Evolutionary conservation across 2,888 invertebrate genomes (phyloP), one percentile per base, ranked within the genome.

Genomic region (Pyrocoelia pectoralis): DNA sequence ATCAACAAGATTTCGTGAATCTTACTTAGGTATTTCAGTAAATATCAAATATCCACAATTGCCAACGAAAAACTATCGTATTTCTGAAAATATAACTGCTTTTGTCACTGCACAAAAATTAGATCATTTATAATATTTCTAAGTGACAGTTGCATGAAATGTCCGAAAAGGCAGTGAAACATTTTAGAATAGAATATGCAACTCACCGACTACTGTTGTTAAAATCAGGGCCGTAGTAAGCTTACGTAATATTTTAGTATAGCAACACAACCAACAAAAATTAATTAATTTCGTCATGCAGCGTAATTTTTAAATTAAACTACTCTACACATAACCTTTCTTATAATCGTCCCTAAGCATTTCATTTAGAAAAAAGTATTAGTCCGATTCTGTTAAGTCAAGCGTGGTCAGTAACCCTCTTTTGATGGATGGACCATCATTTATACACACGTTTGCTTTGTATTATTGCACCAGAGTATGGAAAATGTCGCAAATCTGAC

Each of bases 401-500:
- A 66, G 60, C 67, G 69, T 77, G 76, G 77, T 76, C 76, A 77
- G 74, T 73, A 69, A 74, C 72, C 77, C 74, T 72, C 72, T 67
- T n/a, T 66, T 78, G 79, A 80, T 75, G 74, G 77, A 79, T 76
- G 73, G 78, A 77, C 74, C 78, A 78, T 79, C 77, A 77, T 76
- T 79, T 78, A 77, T 77, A 76, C 73, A 71, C 70, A 73, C 65
- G 73, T 73, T 76, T 74, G 76, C 74, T 77, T 78, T 79, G 79
- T 80, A 70, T 74, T 71, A 70, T 77, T 75, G 74, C 75, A 72
- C 69, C 72, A 74, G 70, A 74, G 76, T 76, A 77, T 77, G 77
- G 76, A 77, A 79, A 78, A 79, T 79, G 77, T 77, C 76, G 77
- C 76, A 79, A 79, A 80, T 78, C 76, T 77, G 79, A 79, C 79